These are phyloP conservation scores for Phataginus tetradactyla DNA, from an alignment of 2,797 vertebrate genomes.

Conservation along the genomic window DNA sequence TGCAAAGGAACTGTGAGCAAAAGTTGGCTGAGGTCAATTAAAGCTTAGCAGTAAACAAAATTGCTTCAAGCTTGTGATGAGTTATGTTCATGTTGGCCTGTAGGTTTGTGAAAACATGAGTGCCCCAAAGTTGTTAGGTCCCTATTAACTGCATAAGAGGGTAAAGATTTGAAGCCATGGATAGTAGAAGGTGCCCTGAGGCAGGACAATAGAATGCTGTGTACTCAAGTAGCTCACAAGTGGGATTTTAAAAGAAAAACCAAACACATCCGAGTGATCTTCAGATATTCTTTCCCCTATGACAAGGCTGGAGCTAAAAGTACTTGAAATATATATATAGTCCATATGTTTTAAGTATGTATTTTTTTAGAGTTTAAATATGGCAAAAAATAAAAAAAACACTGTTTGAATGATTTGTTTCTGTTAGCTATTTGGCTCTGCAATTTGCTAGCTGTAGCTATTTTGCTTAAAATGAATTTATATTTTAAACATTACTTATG, in stretches of 20 bases:
- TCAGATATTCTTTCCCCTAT: not conserved
- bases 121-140: not conserved
- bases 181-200: not conserved
- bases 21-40: not conserved
- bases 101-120: not conserved
- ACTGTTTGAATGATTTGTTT: slow-evolving; percentile 28
- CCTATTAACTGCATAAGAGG: not conserved
- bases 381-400: not conserved
- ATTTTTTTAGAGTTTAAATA: not conserved
- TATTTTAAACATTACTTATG: not conserved
- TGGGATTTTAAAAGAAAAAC: not conserved
- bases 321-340: not conserved
- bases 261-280: not conserved
- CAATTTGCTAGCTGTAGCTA: not conserved
- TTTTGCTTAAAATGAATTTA: slow-evolving; percentile 59
- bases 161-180: not conserved
- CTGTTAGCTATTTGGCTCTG: not conserved
- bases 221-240: not conserved
- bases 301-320: not conserved
- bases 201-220: not conserved
- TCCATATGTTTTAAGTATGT: not conserved
- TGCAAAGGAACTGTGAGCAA: not conserved
- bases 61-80: not conserved
- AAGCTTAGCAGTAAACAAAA: not conserved
- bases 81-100: not conserved